Conservation (phyloP, 2,797 vertebrate genomes). For the Pteropus rufus region DNA sequence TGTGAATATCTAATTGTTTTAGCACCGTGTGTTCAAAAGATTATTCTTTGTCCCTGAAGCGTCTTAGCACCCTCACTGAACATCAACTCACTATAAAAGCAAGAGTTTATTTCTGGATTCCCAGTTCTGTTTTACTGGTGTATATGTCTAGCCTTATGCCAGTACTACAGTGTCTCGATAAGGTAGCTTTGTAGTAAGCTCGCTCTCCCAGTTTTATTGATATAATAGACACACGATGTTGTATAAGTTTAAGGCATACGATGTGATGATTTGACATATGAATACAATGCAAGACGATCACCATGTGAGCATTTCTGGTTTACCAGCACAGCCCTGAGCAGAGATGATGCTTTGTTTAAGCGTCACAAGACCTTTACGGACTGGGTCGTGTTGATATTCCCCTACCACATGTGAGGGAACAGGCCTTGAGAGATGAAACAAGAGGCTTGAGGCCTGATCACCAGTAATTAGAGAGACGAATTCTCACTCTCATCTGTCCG, state of each 20-base stretch:
- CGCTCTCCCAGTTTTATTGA: not conserved
- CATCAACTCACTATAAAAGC: not conserved
- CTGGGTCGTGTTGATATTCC: not conserved
- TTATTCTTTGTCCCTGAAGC: not conserved
- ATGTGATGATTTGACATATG: not conserved
- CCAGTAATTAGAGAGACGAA: not conserved
- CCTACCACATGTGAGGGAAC: not conserved
- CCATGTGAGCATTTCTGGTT: not conserved
- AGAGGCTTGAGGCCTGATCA: not conserved
- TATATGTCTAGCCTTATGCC: fast-evolving
- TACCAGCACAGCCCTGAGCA: not conserved
- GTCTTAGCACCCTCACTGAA: not conserved
- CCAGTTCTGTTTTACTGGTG: not conserved
- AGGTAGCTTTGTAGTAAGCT: not conserved
- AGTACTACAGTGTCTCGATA: not conserved
- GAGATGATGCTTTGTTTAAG: not conserved
- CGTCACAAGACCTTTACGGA: not conserved
- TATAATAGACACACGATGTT: not conserved
- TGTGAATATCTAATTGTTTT: not conserved
- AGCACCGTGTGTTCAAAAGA: not conserved
- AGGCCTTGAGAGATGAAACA: not conserved
- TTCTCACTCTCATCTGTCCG: not conserved
- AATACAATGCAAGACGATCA: not conserved
- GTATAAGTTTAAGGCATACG: not conserved
- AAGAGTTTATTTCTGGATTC: not conserved